Percentiles rank a stretch among this genome's conserved stretches.
phyloP scores from a whole-genome alignment of 2,888 invertebrate genomes.

The Therioaphis trifolii region DNA sequence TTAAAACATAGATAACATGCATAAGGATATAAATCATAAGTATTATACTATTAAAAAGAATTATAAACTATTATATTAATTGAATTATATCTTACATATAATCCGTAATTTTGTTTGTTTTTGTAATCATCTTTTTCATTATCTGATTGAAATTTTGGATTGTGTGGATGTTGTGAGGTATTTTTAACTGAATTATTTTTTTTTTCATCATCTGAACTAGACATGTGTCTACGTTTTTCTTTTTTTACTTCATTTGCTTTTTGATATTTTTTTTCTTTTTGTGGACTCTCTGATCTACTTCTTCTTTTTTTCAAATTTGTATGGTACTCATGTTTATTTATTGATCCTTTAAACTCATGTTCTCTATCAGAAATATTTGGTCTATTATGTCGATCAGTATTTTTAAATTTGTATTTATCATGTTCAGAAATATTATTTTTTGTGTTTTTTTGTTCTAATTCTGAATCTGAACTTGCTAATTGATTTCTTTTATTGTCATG shows the following conservation, averaged over 20 bases:
- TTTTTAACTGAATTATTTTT: background rate
- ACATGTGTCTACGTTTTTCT: slow-evolving; percentile 65
- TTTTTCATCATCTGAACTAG: slow-evolving; percentile 42
- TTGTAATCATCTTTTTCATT: slow-evolving; percentile 26
- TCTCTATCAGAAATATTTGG: slow-evolving; percentile 38
- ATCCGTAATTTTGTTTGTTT: slow-evolving; percentile 12
- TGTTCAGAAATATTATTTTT: background rate
- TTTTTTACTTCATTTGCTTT: slow-evolving; percentile 35
- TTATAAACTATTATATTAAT: background rate
- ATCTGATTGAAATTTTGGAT: slow-evolving; percentile 17
- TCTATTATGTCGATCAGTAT: slow-evolving; percentile 33
- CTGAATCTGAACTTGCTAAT: slow-evolving; percentile 60
- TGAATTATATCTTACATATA: slow-evolving; percentile 28
- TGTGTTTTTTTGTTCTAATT: slow-evolving; percentile 66
- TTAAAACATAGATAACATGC: too few relatives aligned
- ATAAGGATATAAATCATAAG: too few relatives aligned
- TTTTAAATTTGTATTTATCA: slow-evolving; percentile 31
- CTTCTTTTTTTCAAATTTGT: background rate
- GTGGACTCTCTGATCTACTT: slow-evolving; percentile 8
- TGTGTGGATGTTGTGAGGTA: background rate
- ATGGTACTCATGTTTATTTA: slow-evolving; percentile 42
- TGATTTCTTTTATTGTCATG: slow-evolving; percentile 62
- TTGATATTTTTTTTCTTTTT: slow-evolving; percentile 9
- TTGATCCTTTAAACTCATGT: slow-evolving; percentile 61
- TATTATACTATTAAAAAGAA: too few relatives aligned